A percentile compares a stretch with the other conserved stretches of the same genome.
Conservation (phyloP, 1,140 invertebrate genomes). For the Procambarus virginalis region DNA sequence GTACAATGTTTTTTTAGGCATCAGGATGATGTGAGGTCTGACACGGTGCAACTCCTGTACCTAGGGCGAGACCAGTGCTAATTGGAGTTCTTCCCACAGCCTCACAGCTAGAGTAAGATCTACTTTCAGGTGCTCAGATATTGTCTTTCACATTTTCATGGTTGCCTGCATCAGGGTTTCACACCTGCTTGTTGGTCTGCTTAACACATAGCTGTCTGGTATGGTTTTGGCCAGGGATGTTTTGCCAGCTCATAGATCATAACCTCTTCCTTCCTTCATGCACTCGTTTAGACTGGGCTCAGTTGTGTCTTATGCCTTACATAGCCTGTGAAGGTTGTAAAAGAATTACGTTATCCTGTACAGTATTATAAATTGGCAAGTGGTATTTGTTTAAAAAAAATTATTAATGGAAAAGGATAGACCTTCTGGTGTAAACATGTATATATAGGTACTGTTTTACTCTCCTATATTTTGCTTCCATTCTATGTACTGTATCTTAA, state of each 20-base stretch:
- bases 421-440: too few relatives aligned
- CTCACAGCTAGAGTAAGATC: conserved; percentile 54
- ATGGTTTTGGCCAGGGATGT: conserved; percentile 13
- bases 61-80: conserved; percentile 57
- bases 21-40: conserved; percentile 46
- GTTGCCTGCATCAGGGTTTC: conserved; percentile 33
- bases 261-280: conserved; percentile 1
- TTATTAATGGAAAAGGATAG: too few relatives aligned
- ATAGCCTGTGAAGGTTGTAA: background rate
- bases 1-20: conserved; percentile 57
- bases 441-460: too few relatives aligned
- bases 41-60: conserved; percentile 60
- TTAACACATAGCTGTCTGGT: conserved; percentile 26
- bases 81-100: conserved; percentile 37
- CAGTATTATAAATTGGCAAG: too few relatives aligned
- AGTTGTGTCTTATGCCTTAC: background rate
- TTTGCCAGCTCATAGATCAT: background rate
- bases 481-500: too few relatives aligned
- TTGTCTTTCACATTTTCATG: conserved; percentile 34
- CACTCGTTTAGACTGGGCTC: background rate
- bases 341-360: background rate
- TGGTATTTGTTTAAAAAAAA: too few relatives aligned
- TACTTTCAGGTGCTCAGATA: conserved; percentile 19
- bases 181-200: conserved; percentile 44
- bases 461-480: too few relatives aligned